A percentile compares a stretch with the other conserved stretches of the same genome.
Evolutionary conservation across 1,140 invertebrate species (phyloP).

Genomic region (Aculops lycopersici): DNA sequence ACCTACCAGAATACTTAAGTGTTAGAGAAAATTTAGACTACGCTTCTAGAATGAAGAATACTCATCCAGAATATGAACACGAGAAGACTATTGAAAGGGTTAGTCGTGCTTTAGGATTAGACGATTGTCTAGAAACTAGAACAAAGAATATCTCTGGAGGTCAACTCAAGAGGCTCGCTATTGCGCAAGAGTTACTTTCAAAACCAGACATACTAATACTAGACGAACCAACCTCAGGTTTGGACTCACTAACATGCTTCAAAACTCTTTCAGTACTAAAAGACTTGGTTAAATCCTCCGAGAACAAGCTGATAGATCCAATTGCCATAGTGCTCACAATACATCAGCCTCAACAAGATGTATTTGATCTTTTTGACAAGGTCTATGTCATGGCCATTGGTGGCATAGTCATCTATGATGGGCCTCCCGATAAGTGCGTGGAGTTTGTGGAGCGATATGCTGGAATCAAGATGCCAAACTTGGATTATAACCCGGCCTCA

Average conservation of each 20-base stretch:
- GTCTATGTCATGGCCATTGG: constrained; percentile 15
- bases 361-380: constrained; percentile 45
- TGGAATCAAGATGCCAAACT: constrained; percentile 2
- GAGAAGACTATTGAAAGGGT: not conserved
- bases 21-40: constrained; percentile 60
- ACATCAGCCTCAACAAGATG: constrained; percentile 51
- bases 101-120: not conserved
- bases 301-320: not conserved
- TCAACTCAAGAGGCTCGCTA: constrained; percentile 61
- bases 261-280: constrained; percentile 30
- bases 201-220: constrained; percentile 24
- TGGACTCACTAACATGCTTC: constrained; percentile 44
- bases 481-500: constrained; percentile 7
- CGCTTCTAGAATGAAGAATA: constrained; percentile 49
- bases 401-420: constrained; percentile 7
- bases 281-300: constrained; percentile 17
- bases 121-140: not conserved
- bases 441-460: not conserved
- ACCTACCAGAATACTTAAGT: constrained; percentile 48
- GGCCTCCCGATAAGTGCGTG: constrained; percentile 1
- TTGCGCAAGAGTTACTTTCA: constrained; percentile 51
- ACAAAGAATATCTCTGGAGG: constrained; percentile 24
- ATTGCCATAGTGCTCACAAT: constrained; percentile 40
- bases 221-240: constrained; percentile 44
- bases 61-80: not conserved